phyloP scores from a whole-genome alignment of 2,888 invertebrate species.

The Lepidocyrtinus sp. region DNA sequence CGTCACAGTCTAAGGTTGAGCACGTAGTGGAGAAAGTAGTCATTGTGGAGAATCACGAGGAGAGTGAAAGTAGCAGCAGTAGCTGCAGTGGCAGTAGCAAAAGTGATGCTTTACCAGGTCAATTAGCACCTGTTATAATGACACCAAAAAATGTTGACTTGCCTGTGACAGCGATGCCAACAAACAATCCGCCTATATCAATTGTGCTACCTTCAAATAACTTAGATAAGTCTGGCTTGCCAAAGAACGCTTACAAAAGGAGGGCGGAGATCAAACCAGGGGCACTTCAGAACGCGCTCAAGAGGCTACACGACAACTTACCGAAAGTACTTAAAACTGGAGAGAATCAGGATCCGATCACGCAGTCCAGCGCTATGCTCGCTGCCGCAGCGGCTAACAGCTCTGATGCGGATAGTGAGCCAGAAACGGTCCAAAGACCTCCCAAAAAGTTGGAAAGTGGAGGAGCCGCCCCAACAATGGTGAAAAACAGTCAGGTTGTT shows the following conservation, averaged over 20 bases:
- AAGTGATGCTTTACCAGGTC: no score
- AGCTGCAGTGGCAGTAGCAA: no score
- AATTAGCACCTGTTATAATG: constrained; percentile 20
- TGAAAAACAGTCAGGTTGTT: not conserved
- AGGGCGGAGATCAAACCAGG: constrained; percentile 51
- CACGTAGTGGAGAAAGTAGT: no score
- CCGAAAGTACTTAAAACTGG: constrained; percentile 51
- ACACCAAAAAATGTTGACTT: constrained; percentile 29
- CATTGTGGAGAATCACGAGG: no score
- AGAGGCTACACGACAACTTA: constrained; percentile 45
- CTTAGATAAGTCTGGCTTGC: constrained; percentile 7
- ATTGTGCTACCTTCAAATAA: constrained; percentile 41
- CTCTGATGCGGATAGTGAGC: no score
- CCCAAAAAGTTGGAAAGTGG: no score
- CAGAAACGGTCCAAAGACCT: no score
- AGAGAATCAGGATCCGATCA: constrained; percentile 33
- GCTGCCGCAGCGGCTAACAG: not conserved
- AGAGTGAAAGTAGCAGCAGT: no score
- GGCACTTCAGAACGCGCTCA: constrained; percentile 45
- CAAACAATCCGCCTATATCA: constrained; percentile 50
- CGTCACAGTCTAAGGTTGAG: no score
- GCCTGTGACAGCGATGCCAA: constrained; percentile 17
- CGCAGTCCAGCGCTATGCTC: constrained; percentile 2
- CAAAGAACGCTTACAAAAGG: constrained; percentile 47
- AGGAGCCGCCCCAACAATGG: not conserved